phyloP scores from a whole-genome alignment of 2,113 vertebrate genomes.

The Bos taurus region ARS-UCD2.0 NC_037347.1:35752501-35753000 shows the following conservation, averaged over 20 bases:
- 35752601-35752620: background rate
- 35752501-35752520: conserved; percentile 18
- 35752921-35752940: background rate
- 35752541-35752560: background rate
- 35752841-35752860: background rate
- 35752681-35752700: background rate
- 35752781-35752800: background rate
- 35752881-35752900: background rate
- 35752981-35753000: background rate
- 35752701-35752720: background rate
- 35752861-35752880: background rate
- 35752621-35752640: background rate
- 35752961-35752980: background rate
- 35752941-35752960: background rate
- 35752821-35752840: background rate
- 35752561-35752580: background rate
- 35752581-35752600: background rate
- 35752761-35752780: background rate
- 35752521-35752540: background rate
- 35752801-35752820: background rate
- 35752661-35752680: background rate
- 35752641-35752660: background rate
- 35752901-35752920: background rate
- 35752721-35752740: background rate
- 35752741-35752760: background rate